A percentile compares a stretch with the other conserved stretches of the same genome.
Conservation (phyloP, 2,888 invertebrate species). For the Microchrysa polita region DNA sequence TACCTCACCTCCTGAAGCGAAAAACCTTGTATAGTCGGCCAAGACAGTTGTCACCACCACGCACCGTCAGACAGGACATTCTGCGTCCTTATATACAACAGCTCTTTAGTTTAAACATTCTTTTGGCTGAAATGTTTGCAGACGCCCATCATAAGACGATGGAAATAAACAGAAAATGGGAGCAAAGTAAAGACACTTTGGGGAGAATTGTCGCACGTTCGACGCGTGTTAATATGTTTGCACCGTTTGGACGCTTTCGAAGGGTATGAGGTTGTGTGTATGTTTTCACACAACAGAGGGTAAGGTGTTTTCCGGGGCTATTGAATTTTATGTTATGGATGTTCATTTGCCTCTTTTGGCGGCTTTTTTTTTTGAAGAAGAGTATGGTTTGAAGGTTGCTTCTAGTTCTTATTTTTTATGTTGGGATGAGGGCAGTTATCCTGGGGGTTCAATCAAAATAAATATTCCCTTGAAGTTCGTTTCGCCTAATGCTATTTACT, state of each 20-base stretch:
- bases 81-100: too few species aligned
- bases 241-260: background rate
- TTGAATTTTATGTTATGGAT: constrained; percentile 6
- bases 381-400: too few species aligned
- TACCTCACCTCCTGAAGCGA: background rate
- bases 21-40: background rate
- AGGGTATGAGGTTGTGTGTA: constrained; percentile 19
- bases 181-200: background rate
- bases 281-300: too few species aligned
- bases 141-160: constrained; percentile 11
- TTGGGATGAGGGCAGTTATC: background rate
- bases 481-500: constrained; percentile 8
- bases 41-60: background rate
- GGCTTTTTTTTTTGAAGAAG: background rate
- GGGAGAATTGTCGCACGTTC: constrained; percentile 23
- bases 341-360: constrained; percentile 11
- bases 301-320: constrained; percentile 13
- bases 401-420: background rate
- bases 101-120: too few species aligned
- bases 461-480: background rate
- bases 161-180: constrained; percentile 25
- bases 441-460: background rate
- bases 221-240: constrained; percentile 26
- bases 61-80: background rate
- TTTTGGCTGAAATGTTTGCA: constrained; percentile 1